Conservation (phyloP, 2,113 vertebrate species). For the Ciconia boyciana region DNA sequence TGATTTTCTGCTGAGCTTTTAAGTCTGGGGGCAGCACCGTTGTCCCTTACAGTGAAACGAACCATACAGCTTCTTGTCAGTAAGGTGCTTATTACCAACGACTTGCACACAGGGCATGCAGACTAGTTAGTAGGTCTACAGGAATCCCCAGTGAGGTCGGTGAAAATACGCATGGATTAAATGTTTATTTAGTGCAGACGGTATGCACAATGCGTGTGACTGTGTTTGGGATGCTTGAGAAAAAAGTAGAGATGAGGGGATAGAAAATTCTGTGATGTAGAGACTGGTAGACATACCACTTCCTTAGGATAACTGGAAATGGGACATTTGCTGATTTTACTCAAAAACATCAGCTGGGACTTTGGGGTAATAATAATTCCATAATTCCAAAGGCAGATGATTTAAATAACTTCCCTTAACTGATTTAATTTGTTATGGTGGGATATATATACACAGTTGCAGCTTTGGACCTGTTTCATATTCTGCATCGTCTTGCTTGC, state of each 20-base stretch:
- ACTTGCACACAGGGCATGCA: neutral
- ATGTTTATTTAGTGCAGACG: neutral
- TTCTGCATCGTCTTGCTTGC: neutral
- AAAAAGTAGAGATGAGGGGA: neutral
- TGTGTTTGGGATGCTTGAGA: neutral
- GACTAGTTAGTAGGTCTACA: too few relatives aligned
- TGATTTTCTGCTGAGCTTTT: neutral
- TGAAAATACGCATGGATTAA: neutral
- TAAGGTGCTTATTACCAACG: neutral
- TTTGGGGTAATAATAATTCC: neutral
- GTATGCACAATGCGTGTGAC: too few relatives aligned
- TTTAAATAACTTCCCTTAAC: neutral
- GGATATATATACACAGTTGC: fast-evolving
- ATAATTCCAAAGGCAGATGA: neutral
- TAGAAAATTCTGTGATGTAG: neutral
- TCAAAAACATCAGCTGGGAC: neutral
- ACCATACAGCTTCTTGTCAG: neutral
- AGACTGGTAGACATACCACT: neutral
- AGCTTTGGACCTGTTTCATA: neutral
- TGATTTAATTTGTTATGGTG: neutral
- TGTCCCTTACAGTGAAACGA: neutral
- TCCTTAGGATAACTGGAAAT: neutral
- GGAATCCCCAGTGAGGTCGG: neutral
- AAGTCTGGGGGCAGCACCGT: neutral
- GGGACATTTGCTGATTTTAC: too few relatives aligned